phyloP scores from a whole-genome alignment of 2,113 vertebrate genomes.

The Raphicerus campestris region DNA sequence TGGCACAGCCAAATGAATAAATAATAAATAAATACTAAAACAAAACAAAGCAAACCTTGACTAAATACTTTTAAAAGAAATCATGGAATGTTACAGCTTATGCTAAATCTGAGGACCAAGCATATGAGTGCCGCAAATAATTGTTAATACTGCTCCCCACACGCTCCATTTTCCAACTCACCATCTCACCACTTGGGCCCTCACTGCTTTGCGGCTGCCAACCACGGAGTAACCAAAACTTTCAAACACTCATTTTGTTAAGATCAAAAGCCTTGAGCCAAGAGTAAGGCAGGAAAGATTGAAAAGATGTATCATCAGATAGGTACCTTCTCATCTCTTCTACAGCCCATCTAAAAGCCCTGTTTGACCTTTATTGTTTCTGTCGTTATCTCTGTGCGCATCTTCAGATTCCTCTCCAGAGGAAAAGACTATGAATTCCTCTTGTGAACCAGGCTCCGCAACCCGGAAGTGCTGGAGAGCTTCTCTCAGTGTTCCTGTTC shows the following conservation, averaged over 20 bases:
- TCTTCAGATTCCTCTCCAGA: not conserved
- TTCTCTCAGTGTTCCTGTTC: not conserved
- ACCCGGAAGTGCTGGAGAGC: not conserved
- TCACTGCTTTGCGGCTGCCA: not conserved
- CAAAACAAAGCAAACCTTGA: not conserved
- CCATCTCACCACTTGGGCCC: not conserved
- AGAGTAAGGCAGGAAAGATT: not conserved
- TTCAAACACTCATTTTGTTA: not conserved
- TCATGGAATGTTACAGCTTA: not conserved
- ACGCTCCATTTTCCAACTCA: not conserved
- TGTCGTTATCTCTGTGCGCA: not conserved
- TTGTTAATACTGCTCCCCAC: not conserved
- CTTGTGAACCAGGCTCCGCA: not conserved
- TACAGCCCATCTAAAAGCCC: not conserved
- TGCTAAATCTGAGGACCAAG: not conserved
- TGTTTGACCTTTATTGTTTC: not conserved
- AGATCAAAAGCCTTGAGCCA: not conserved
- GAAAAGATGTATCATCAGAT: not conserved
- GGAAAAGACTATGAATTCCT: not conserved
- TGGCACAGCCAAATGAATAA: not conserved
- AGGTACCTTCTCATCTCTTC: not conserved
- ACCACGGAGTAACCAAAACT: not conserved
- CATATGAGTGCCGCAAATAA: not conserved
- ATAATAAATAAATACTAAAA: not conserved
- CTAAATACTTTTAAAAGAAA: not conserved